A percentile compares a stretch with the other conserved stretches of the same genome.
phyloP scores from a whole-genome alignment of 2,113 vertebrate species.

The Trochalopteron elliotii region DNA sequence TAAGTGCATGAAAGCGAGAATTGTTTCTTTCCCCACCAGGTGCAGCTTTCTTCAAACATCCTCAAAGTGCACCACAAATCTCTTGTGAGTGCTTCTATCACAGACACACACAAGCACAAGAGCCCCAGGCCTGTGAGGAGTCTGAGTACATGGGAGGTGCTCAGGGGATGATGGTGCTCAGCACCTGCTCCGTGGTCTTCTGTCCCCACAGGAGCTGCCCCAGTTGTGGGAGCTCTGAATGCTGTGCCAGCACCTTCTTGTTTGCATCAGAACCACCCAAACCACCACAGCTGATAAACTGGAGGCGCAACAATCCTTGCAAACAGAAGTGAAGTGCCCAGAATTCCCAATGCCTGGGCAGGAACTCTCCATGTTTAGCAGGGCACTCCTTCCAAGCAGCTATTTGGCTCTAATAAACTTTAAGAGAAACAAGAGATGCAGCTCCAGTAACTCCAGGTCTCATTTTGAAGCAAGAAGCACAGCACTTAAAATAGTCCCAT shows the following conservation, averaged over 20 bases:
- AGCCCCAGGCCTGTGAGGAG: not conserved
- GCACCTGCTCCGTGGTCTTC: not conserved
- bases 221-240: accelerated
- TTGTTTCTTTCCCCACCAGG: not conserved
- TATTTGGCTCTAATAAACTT: not conserved
- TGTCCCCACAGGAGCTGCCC: not conserved
- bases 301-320: accelerated
- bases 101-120: not conserved
- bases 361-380: not conserved
- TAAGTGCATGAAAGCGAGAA: not conserved
- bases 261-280: not conserved
- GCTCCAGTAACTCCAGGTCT: constrained; percentile 22
- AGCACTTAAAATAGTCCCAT: constrained; percentile 58
- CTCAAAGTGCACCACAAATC: not conserved
- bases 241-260: not conserved
- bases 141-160: accelerated
- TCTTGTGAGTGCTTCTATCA: not conserved
- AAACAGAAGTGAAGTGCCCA: not conserved
- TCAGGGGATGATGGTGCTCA: not conserved
- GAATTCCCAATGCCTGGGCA: not conserved
- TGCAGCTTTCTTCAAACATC: not conserved
- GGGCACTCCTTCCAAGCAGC: not conserved
- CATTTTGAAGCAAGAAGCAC: constrained; percentile 19
- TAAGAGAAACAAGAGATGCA: constrained; percentile 22
- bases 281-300: not conserved